A percentile compares a stretch with the other conserved stretches of the same genome.
Evolutionary conservation across 2,888 invertebrate genomes (phyloP).

Genomic region (Arctia plantaginis): DNA sequence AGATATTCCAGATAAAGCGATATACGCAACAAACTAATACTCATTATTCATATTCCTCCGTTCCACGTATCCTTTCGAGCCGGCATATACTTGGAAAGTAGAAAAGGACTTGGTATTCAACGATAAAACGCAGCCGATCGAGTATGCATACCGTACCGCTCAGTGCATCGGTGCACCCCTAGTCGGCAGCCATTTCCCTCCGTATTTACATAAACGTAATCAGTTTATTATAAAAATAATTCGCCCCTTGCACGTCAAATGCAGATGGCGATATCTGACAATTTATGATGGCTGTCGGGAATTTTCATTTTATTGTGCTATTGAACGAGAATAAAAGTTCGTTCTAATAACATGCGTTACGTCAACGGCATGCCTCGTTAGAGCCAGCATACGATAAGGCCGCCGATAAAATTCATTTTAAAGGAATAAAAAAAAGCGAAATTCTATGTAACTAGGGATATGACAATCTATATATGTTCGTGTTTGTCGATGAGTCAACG

Average conservation of each 20-base stretch:
- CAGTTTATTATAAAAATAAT: slow-evolving; percentile 37
- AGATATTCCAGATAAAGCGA: slow-evolving; percentile 18
- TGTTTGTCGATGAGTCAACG: not conserved
- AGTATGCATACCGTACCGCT: slow-evolving; percentile 10
- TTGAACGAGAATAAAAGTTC: slow-evolving; percentile 14
- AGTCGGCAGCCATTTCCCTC: slow-evolving; percentile 9
- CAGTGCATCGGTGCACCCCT: slow-evolving; percentile 1
- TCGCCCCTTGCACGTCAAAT: slow-evolving; percentile 31
- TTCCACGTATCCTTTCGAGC: slow-evolving; percentile 16
- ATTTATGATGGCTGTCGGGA: slow-evolving; percentile 23
- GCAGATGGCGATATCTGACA: slow-evolving; percentile 34
- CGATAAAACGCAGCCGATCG: slow-evolving; percentile 7
- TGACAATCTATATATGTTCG: not conserved
- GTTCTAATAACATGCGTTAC: slow-evolving; percentile 10
- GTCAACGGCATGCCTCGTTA: slow-evolving; percentile 26
- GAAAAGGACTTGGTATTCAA: slow-evolving; percentile 15
- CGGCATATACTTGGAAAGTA: slow-evolving; percentile 15
- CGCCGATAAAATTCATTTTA: slow-evolving; percentile 1
- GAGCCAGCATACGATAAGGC: slow-evolving; percentile 6
- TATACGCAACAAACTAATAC: slow-evolving; percentile 18
- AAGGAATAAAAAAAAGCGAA: not conserved
- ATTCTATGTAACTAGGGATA: not conserved
- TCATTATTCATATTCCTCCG: slow-evolving; percentile 21
- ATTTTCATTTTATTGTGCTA: slow-evolving; percentile 15
- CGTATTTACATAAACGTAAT: slow-evolving; percentile 35